Percentiles rank a stretch among this genome's conserved stretches.
phyloP scores from a whole-genome alignment of 2,797 vertebrate species.

The Lithobates sylvaticus region DNA sequence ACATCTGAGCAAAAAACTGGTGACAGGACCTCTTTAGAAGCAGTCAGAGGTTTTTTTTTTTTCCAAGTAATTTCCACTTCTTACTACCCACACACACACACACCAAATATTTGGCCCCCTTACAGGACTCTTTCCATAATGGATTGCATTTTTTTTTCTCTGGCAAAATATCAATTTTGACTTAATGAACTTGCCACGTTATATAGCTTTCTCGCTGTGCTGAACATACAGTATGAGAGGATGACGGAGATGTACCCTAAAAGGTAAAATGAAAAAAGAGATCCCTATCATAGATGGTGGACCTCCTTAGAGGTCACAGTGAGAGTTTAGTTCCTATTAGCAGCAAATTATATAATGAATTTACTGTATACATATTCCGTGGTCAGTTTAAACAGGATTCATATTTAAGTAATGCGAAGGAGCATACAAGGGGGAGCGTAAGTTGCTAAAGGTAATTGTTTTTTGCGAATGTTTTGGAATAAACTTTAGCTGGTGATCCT shows the following conservation, averaged over 20 bases:
- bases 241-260: background rate
- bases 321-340: no score
- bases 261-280: background rate
- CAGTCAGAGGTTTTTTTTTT: background rate
- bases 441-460: no score
- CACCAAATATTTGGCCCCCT: slow-evolving; percentile 23
- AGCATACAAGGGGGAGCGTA: no score
- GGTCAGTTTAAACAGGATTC: background rate
- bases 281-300: background rate
- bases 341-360: no score
- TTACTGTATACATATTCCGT: background rate
- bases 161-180: slow-evolving; percentile 52
- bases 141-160: slow-evolving; percentile 41
- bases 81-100: slow-evolving; percentile 33
- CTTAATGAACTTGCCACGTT: slow-evolving; percentile 57
- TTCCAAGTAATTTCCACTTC: slow-evolving; percentile 22
- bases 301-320: background rate
- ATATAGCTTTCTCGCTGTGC: slow-evolving; percentile 16
- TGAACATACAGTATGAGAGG: slow-evolving; percentile 17
- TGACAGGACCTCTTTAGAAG: background rate
- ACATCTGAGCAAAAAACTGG: background rate
- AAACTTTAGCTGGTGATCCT: no score
- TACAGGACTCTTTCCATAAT: slow-evolving; percentile 40
- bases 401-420: no score
- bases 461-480: no score